phyloP scores from a whole-genome alignment of 2,888 invertebrate genomes.

The Tenodera sinensis region DNA sequence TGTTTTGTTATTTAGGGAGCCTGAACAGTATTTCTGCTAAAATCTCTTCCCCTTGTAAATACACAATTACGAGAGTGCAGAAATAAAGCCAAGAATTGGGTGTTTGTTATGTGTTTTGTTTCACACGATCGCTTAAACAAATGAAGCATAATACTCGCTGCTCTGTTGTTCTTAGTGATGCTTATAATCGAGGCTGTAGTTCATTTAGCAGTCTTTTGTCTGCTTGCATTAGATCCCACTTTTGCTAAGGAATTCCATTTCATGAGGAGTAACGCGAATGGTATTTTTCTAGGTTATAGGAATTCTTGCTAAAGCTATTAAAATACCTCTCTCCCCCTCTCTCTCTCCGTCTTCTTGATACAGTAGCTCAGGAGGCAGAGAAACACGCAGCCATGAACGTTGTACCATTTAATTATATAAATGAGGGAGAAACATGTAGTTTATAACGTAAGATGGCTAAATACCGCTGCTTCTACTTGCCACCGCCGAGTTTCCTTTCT shows the following conservation, averaged over 20 bases:
- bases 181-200: not conserved
- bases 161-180: too few relatives aligned
- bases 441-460: not conserved
- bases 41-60: too few relatives aligned
- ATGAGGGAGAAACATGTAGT: not conserved
- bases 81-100: too few relatives aligned
- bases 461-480: not conserved
- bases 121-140: too few relatives aligned
- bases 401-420: constrained; percentile 11
- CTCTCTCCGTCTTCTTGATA: not conserved
- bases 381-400: not conserved
- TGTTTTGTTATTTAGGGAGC: too few relatives aligned
- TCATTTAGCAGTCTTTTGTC: not conserved
- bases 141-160: too few relatives aligned
- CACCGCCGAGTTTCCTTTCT: not conserved
- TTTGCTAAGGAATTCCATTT: not conserved
- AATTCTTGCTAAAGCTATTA: not conserved
- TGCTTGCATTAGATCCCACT: not conserved
- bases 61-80: too few relatives aligned
- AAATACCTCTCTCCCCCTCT: not conserved
- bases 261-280: not conserved
- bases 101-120: too few relatives aligned
- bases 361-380: not conserved
- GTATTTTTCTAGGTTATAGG: not conserved
- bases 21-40: too few relatives aligned